A percentile compares a stretch with the other conserved stretches of the same genome.
Conservation (phyloP, 2,113 vertebrate species). For the Ptychochromis oligacanthus region DNA sequence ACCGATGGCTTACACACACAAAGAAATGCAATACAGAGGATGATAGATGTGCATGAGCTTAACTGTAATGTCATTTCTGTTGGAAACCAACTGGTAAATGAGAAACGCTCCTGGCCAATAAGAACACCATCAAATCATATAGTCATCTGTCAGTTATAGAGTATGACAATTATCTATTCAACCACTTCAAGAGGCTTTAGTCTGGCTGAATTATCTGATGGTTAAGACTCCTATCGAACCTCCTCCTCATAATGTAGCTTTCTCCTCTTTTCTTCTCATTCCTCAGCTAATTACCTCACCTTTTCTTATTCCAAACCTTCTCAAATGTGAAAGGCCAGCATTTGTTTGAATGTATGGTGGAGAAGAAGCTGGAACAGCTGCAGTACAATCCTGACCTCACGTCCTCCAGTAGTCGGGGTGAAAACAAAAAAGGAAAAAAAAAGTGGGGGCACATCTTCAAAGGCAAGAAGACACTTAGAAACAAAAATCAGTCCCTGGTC, state of each 20-base stretch:
- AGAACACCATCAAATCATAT: not conserved
- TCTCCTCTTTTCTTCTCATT: constrained; percentile 5
- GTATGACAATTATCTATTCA: constrained; percentile 13
- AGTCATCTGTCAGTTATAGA: not conserved
- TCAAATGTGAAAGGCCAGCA: constrained; percentile 37
- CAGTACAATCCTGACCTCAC: constrained; percentile 29
- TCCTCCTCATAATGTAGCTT: not conserved
- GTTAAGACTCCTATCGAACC: not conserved
- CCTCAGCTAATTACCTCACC: not conserved
- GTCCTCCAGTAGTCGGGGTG: constrained; percentile 10
- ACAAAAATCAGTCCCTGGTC: constrained; percentile 58
- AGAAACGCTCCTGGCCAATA: not conserved
- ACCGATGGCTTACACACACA: not conserved
- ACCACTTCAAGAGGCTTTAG: constrained; percentile 2
- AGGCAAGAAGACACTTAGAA: constrained; percentile 47
- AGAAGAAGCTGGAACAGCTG: constrained; percentile 29
- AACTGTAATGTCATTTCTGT: not conserved
- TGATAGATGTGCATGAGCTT: not conserved
- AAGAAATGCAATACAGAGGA: not conserved
- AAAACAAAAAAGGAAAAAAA: not conserved
- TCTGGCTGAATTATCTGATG: constrained; percentile 3
- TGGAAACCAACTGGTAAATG: not conserved
- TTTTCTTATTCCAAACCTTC: constrained; percentile 38
- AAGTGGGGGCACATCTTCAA: constrained; percentile 34
- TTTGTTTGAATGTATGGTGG: constrained; percentile 56